Base-by-base conservation (phyloP, 2,113 vertebrate genomes). In the Corythornis madagascariensis region DNA sequence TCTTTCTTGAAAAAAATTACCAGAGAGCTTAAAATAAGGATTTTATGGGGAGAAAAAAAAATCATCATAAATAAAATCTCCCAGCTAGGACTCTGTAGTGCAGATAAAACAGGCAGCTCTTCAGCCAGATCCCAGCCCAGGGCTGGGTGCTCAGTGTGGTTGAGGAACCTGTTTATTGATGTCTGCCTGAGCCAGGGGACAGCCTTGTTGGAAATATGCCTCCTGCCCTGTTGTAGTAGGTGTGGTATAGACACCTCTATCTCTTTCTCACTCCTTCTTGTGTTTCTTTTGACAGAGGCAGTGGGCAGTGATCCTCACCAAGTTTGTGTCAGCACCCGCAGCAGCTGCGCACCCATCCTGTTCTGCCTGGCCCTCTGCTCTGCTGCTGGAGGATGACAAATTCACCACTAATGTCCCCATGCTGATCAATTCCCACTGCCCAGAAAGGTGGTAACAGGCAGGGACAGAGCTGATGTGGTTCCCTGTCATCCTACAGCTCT, bases 251-350 rank as follows among this genome's bases (percentile, higher is more conserved):
- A 70, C 47, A 65, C 22, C 25, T 74, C 53, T 38, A 6, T n/a
- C 40, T 50, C 15, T 60, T 88, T 55, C 63, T 93, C 65, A 90
- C 48, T 14, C 69, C 65, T 40, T 35, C 31, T 76, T 83, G 42
- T 84, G 65, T 83, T 95, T 95, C 43, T 56, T 95, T 96, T 92
- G 80, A 91, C 95, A 97, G 96, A 77, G 53, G 79, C 87, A 74
- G 78, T 2, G 1, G 56, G 55, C 81, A 74, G 84, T 14, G 75
- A 83, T 86, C 4, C 13, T 90, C 79, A 61, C 4, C 5, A 86
- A 88, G 65, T 71, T 31, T 75, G 52, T 74, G 52, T 74, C 90
- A 84, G 72, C 92, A 83, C 48, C 75, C 38, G 24, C 16, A 70
- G 57, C 82, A 86, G 45, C 73, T 57, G 67, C 9, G 4, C 4